Conservation (phyloP, 2,888 invertebrate genomes). For the Anarsia innoxiella region DNA sequence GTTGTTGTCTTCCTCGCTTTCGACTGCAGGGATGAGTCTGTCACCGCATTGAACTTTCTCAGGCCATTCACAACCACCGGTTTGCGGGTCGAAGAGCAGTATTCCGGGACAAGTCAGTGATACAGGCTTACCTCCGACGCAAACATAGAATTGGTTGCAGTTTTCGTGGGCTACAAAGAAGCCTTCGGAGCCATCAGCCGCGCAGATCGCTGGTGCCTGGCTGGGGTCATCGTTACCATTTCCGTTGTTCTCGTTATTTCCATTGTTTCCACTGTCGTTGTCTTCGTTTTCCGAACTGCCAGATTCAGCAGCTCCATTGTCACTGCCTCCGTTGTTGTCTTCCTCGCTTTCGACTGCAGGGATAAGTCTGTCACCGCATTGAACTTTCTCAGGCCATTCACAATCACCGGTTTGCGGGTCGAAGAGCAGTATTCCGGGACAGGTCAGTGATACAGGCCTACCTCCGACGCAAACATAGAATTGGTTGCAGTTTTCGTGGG, state of each 20-base stretch:
- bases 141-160: slow-evolving; percentile 36
- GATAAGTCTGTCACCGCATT: slow-evolving; percentile 28
- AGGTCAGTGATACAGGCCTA: slow-evolving; percentile 24
- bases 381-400: slow-evolving; percentile 36
- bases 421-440: slow-evolving; percentile 27
- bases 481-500: slow-evolving; percentile 33
- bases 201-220: slow-evolving; percentile 30
- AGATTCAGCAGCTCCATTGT: slow-evolving; percentile 14
- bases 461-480: slow-evolving; percentile 35
- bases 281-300: too few relatives aligned
- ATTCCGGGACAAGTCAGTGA: slow-evolving; percentile 23
- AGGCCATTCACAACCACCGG: slow-evolving; percentile 36
- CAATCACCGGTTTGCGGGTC: slow-evolving; percentile 29
- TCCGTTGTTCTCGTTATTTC: neutral
- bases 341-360: neutral
- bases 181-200: slow-evolving; percentile 27
- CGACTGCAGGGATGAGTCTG: slow-evolving; percentile 15
- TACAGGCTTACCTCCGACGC: slow-evolving; percentile 28
- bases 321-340: slow-evolving; percentile 17
- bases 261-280: slow-evolving; percentile 3
- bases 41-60: slow-evolving; percentile 33
- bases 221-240: slow-evolving; percentile 12
- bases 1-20: slow-evolving; percentile 3
- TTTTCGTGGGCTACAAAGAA: slow-evolving; percentile 29
- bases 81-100: slow-evolving; percentile 29